Conservation (phyloP, 2,888 invertebrate genomes). For the Dryocosmus kuriphilus region DNA sequence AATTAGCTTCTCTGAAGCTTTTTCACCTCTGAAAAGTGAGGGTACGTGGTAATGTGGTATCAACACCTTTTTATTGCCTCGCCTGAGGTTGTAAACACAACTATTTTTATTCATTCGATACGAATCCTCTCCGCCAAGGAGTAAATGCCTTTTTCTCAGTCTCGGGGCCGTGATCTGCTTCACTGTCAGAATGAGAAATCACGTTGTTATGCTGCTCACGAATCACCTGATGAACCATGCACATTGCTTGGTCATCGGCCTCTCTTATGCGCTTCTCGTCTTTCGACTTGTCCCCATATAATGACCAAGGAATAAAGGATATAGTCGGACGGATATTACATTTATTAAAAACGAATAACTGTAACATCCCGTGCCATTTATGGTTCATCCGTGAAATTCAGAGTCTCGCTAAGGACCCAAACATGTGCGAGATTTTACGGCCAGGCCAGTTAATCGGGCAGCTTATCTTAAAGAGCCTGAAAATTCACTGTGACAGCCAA, state of each 20-base stretch:
- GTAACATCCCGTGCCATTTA: constrained; percentile 27
- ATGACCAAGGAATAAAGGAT: not conserved
- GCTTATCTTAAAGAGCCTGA: constrained; percentile 28
- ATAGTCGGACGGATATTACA: not conserved
- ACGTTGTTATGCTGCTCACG: constrained; percentile 48
- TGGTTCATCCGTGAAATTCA: constrained; percentile 17
- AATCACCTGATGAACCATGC: constrained; percentile 45
- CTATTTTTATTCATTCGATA: constrained; percentile 44
- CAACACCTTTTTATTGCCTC: constrained; percentile 43
- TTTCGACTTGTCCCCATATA: not conserved
- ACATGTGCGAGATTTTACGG: constrained; percentile 8
- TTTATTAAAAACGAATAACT: constrained; percentile 22
- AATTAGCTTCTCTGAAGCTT: not conserved
- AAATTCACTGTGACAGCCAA: constrained; percentile 29
- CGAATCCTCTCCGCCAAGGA: constrained; percentile 30
- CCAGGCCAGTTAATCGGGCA: constrained; percentile 23
- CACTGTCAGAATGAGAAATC: constrained; percentile 46
- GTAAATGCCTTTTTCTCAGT: constrained; percentile 46
- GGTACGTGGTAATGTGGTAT: constrained; percentile 36
- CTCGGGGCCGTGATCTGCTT: constrained; percentile 43
- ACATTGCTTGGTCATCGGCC: constrained; percentile 44
- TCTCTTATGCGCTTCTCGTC: not conserved
- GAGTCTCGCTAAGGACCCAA: constrained; percentile 17
- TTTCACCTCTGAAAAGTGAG: constrained; percentile 20
- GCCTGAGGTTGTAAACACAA: constrained; percentile 44